Percentiles rank a stretch among this genome's conserved stretches.
phyloP scores from a whole-genome alignment of 2,797 vertebrate genomes.

The Limnodromus scolopaceus region DNA sequence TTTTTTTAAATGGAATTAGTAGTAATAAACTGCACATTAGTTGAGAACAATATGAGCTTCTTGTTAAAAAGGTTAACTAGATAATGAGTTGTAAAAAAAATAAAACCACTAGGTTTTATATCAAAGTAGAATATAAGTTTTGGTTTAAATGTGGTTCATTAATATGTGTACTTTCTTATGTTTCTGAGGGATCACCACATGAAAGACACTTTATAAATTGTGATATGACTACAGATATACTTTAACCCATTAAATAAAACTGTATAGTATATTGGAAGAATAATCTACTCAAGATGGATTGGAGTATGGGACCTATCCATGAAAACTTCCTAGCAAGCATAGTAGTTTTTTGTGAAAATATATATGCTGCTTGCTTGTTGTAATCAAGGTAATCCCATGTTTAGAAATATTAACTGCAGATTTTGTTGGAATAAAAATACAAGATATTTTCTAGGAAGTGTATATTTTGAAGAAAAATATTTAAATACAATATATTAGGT shows the following conservation, averaged over 20 bases:
- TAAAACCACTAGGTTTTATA: background rate
- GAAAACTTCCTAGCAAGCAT: background rate
- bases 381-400: background rate
- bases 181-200: background rate
- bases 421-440: background rate
- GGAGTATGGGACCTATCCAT: background rate
- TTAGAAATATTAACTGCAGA: background rate
- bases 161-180: background rate
- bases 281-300: background rate
- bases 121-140: background rate
- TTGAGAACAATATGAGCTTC: background rate
- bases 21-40: background rate
- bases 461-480: background rate
- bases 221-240: background rate
- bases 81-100: background rate
- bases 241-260: background rate
- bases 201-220: background rate
- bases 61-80: background rate
- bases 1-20: background rate
- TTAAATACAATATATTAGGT: background rate
- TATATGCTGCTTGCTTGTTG: background rate
- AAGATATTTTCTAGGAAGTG: background rate
- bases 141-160: background rate
- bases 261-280: background rate
- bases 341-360: background rate